Percentiles rank a stretch among this genome's conserved stretches.
These are phyloP conservation scores for Stenolophus ochropezus DNA, from an alignment of 2,888 invertebrate species.

Conservation along the genomic window DNA sequence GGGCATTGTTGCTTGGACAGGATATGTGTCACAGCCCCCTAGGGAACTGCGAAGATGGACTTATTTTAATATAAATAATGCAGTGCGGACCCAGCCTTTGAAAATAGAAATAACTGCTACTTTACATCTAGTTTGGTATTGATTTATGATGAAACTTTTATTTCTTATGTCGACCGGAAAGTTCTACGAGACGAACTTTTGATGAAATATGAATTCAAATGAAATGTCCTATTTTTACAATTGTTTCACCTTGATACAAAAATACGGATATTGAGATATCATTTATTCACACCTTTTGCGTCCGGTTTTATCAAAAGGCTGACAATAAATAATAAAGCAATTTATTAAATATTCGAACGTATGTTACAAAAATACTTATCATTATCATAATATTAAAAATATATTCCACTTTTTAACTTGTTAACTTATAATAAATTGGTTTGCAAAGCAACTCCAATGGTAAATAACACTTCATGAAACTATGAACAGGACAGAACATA, in stretches of 20 bases:
- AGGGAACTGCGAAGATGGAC: not conserved
- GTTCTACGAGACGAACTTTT: not conserved
- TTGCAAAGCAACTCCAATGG: too few species aligned
- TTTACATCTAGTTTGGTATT: not conserved
- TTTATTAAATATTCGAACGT: too few species aligned
- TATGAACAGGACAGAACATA: too few species aligned
- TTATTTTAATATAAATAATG: constrained; percentile 9
- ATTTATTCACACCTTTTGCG: too few species aligned
- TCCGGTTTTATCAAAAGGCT: too few species aligned
- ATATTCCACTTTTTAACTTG: too few species aligned
- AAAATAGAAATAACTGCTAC: not conserved
- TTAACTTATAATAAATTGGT: too few species aligned
- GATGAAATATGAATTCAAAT: not conserved
- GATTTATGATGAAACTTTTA: not conserved
- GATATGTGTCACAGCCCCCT: not conserved
- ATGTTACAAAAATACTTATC: too few species aligned
- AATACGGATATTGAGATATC: not conserved
- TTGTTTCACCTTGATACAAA: not conserved
- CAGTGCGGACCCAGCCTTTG: not conserved
- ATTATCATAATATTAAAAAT: too few species aligned
- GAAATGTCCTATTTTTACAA: not conserved
- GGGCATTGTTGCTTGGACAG: not conserved
- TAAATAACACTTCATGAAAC: too few species aligned
- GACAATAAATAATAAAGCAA: too few species aligned
- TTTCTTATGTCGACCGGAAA: not conserved